A percentile compares a stretch with the other conserved stretches of the same genome.
Evolutionary conservation across 2,113 vertebrate genomes (phyloP).

Genomic region (Motacilla tschutschensis): DNA sequence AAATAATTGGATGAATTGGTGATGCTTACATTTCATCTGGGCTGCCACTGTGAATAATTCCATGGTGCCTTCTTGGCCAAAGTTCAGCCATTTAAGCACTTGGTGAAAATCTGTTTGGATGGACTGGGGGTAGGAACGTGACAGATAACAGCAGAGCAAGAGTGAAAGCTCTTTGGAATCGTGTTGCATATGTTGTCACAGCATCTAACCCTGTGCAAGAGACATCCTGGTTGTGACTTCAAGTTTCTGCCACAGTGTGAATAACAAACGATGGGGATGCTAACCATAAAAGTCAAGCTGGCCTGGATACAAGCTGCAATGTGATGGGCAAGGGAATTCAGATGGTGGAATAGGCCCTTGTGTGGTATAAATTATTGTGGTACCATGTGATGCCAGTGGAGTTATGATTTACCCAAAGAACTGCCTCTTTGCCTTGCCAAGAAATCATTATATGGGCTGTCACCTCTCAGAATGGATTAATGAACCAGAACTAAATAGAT

Average conservation of each 20-base stretch:
- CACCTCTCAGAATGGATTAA: conserved; percentile 1
- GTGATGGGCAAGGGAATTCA: not conserved
- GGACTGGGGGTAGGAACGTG: not conserved
- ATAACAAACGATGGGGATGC: not conserved
- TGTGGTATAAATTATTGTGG: not conserved
- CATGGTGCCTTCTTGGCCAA: conserved; percentile 14
- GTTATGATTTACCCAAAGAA: not conserved
- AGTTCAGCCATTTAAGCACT: conserved; percentile 17
- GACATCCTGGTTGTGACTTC: not conserved
- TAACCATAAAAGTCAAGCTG: not conserved
- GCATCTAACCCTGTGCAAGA: not conserved
- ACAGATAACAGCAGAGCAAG: not conserved
- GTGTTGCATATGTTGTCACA: not conserved
- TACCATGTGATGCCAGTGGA: not conserved
- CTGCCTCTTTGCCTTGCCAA: conserved; percentile 4
- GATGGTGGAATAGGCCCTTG: not conserved
- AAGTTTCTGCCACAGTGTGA: not conserved
- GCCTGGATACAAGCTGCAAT: not conserved
- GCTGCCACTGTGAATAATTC: conserved; percentile 42
- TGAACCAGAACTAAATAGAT: conserved; percentile 3
- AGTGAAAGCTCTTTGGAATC: not conserved
- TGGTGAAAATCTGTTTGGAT: conserved; percentile 28
- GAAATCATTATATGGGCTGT: not conserved
- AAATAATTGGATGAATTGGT: conserved; percentile 58
- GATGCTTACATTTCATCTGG: conserved; percentile 56